Percentiles rank a stretch among this genome's conserved stretches.
Evolutionary conservation across 1,140 invertebrate species (phyloP).

Genomic region (Ganaspis sp.): DNA sequence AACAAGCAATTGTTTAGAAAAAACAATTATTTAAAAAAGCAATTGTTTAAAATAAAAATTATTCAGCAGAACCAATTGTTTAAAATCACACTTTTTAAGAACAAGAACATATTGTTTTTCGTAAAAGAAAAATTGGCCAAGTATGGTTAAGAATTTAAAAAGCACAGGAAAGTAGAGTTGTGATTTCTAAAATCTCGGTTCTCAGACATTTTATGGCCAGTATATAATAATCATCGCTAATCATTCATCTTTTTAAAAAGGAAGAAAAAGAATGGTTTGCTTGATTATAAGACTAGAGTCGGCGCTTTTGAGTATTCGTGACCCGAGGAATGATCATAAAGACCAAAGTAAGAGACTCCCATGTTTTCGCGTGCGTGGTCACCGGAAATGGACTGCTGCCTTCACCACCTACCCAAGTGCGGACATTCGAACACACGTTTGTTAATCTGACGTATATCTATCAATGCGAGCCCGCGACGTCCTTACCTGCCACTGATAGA

Average conservation of each 20-base stretch:
- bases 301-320: conserved; percentile 25
- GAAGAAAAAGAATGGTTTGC: conserved; percentile 15
- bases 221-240: conserved; percentile 16
- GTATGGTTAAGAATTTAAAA: background rate
- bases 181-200: background rate
- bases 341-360: conserved; percentile 2
- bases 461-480: conserved; percentile 24
- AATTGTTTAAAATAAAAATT: too few species aligned
- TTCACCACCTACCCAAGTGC: background rate
- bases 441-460: conserved; percentile 28
- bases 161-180: background rate
- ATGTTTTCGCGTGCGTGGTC: conserved; percentile 12
- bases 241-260: conserved; percentile 3
- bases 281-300: conserved; percentile 17
- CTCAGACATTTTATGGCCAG: background rate
- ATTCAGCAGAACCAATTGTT: too few species aligned
- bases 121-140: too few species aligned
- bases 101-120: too few species aligned
- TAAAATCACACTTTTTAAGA: too few species aligned
- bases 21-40: too few species aligned
- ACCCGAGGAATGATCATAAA: conserved; percentile 15
- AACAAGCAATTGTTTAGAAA: too few species aligned
- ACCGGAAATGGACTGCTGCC: conserved; percentile 13
- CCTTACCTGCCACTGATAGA: conserved; percentile 24
- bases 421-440: conserved; percentile 26